These are phyloP conservation scores for Gonocerus acuteangulatus DNA, from an alignment of 2,888 invertebrate genomes.

Conservation along the genomic window DNA sequence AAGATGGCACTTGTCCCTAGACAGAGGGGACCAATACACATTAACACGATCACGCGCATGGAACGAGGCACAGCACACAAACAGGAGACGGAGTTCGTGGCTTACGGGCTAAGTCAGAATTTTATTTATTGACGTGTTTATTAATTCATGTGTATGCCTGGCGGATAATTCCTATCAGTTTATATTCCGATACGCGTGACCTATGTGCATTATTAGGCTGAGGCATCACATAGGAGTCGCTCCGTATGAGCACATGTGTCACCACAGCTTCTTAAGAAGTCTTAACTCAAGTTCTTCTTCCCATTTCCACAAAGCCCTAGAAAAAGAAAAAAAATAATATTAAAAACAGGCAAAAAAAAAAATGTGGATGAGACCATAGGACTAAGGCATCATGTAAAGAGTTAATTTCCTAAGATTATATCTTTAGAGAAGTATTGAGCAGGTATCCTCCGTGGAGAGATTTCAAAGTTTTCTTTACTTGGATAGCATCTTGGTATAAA, in stretches of 20 bases:
- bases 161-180: not conserved
- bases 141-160: constrained; percentile 2
- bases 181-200: not conserved
- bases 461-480: too few relatives aligned
- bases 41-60: not conserved
- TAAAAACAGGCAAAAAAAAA: too few relatives aligned
- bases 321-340: too few relatives aligned
- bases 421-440: too few relatives aligned
- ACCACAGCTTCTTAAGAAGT: constrained; percentile 34
- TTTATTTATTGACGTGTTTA: constrained; percentile 3
- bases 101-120: constrained; percentile 22
- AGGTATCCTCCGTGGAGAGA: too few relatives aligned
- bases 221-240: constrained; percentile 6
- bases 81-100: constrained; percentile 18
- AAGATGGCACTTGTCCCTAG: constrained; percentile 24
- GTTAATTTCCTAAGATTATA: too few relatives aligned
- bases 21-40: constrained; percentile 12
- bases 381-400: too few relatives aligned
- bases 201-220: not conserved
- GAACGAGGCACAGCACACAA: not conserved
- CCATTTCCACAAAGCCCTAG: constrained; percentile 33
- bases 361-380: too few relatives aligned
- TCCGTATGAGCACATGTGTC: constrained; percentile 16
- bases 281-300: constrained; percentile 33
- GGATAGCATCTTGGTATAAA: too few relatives aligned